These are phyloP conservation scores for Bombycilla garrulus DNA, from an alignment of 2,113 vertebrate species.

Conservation along the genomic window DNA sequence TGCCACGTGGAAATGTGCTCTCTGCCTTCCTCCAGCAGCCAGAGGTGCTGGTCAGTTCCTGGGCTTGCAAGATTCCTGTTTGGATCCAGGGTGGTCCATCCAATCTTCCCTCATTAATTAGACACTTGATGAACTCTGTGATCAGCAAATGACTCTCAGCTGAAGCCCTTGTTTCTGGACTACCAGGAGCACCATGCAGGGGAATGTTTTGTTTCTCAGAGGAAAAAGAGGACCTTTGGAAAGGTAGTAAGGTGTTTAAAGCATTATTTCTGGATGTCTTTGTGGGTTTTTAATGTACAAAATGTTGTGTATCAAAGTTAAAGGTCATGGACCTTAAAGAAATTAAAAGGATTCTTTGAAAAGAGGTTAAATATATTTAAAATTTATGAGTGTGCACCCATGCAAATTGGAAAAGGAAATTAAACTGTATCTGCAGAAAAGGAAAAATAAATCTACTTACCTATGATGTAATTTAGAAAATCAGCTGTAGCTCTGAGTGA, in stretches of 20 bases:
- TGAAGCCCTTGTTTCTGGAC: background rate
- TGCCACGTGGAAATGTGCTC: rapidly evolving
- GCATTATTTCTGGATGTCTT: background rate
- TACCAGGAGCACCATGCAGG: background rate
- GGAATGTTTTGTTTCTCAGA: background rate
- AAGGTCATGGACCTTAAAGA: conserved; percentile 24
- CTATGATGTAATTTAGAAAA: conserved; percentile 52
- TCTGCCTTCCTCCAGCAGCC: background rate
- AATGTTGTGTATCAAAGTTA: conserved; percentile 10
- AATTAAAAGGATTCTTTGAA: conserved; percentile 44
- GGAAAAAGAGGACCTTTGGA: background rate
- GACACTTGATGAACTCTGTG: background rate
- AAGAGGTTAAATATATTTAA: conserved; percentile 42
- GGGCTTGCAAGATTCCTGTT: background rate
- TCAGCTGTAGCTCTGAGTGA: conserved; percentile 36
- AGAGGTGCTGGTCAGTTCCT: rapidly evolving
- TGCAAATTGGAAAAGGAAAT: conserved; percentile 58
- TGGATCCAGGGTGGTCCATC: background rate
- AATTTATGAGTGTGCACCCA: conserved; percentile 44
- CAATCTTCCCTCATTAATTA: background rate
- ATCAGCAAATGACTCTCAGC: background rate
- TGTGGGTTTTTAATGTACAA: background rate
- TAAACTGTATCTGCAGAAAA: conserved; percentile 47
- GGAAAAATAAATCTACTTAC: conserved; percentile 46
- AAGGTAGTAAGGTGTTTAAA: background rate